Percentiles rank a stretch among this genome's conserved stretches.
phyloP scores from a whole-genome alignment of 2,113 vertebrate species.

The Malurus melanocephalus region DNA sequence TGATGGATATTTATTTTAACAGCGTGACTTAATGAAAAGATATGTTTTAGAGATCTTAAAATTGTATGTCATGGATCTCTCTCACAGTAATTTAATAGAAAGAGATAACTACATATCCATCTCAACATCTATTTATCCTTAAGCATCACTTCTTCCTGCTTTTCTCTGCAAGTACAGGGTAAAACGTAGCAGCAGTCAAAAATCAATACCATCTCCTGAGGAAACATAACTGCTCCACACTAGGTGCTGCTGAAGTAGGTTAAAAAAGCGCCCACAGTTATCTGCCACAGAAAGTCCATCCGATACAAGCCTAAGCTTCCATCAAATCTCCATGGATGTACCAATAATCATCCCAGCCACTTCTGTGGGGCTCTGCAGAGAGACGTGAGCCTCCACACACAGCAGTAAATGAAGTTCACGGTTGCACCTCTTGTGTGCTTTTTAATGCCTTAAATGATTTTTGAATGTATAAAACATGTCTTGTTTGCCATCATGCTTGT shows the following conservation, averaged over 20 bases:
- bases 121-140: neutral
- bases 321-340: fast-evolving
- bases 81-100: neutral
- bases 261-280: neutral
- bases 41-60: neutral
- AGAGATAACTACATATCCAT: neutral
- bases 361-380: neutral
- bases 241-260: neutral
- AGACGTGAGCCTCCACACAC: neutral
- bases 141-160: neutral
- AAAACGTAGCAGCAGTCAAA: neutral
- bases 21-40: constrained; percentile 20
- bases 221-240: neutral
- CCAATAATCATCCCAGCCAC: neutral
- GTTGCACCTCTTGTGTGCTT: neutral
- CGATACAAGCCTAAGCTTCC: neutral
- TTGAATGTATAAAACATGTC: neutral
- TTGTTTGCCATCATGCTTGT: neutral
- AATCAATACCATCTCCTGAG: neutral
- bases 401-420: neutral
- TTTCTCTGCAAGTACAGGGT: neutral
- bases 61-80: neutral
- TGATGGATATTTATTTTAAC: constrained; percentile 14
- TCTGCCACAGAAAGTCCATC: neutral
- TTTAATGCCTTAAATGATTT: neutral